Conservation (phyloP, 2,113 vertebrate genomes). For the Hyperopisus bebe region DNA sequence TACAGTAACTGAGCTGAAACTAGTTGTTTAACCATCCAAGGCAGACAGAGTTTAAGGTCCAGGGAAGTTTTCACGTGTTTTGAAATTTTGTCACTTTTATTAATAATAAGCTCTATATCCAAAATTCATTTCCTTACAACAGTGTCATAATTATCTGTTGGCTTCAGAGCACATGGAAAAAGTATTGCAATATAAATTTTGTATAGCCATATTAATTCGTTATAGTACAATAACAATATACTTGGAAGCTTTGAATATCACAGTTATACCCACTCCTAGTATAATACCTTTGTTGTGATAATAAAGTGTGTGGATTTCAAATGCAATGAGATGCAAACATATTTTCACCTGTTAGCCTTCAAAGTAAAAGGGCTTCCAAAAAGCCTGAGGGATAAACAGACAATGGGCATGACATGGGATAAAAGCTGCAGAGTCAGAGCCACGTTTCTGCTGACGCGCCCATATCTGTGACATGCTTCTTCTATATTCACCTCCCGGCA, state of each 20-base stretch:
- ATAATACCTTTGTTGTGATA: neutral
- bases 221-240: neutral
- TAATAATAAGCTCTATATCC: neutral
- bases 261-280: neutral
- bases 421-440: neutral
- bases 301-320: neutral
- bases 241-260: neutral
- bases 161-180: neutral
- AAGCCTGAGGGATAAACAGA: neutral
- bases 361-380: neutral
- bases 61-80: neutral
- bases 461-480: neutral
- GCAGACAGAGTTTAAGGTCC: neutral
- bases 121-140: neutral
- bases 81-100: neutral
- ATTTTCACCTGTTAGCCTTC: neutral
- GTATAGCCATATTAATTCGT: neutral
- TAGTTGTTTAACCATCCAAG: neutral
- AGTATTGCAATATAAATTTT: neutral
- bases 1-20: neutral
- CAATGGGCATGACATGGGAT: neutral
- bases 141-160: neutral
- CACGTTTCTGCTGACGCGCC: neutral
- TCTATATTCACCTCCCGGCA: neutral
- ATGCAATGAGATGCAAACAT: neutral